phyloP scores from a whole-genome alignment of 2,113 vertebrate genomes.

The Setophaga kirtlandii region DNA sequence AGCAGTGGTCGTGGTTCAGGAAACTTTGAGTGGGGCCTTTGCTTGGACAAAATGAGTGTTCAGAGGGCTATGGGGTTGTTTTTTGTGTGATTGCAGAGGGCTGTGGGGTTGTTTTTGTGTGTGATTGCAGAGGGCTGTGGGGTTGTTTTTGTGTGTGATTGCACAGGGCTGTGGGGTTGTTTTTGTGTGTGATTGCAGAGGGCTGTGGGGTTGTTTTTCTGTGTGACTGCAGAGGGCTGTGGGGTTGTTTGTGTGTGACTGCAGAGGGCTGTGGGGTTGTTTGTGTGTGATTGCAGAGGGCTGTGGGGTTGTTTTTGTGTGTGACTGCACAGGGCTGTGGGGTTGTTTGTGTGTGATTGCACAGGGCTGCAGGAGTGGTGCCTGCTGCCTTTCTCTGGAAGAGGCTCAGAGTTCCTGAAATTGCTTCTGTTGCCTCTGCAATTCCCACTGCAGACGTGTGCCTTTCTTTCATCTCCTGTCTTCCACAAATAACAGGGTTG shows the following conservation, averaged over 20 bases:
- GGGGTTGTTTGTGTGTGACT: background rate
- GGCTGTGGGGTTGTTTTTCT: background rate
- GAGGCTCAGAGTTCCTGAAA: conserved; percentile 20
- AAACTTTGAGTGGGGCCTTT: background rate
- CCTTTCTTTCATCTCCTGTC: background rate
- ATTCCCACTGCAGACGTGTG: conserved; percentile 20
- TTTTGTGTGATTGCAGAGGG: background rate
- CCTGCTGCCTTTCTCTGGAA: background rate
- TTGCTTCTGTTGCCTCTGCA: conserved; percentile 44
- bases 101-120: background rate
- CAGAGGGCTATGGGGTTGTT: background rate
- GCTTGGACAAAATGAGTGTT: background rate
- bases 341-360: background rate
- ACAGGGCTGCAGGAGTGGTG: background rate
- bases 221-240: background rate
- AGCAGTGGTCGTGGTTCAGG: background rate
- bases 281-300: background rate
- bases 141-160: too few relatives aligned
- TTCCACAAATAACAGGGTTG: conserved; percentile 34
- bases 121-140: background rate
- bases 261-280: background rate
- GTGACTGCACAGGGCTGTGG: background rate
- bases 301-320: too few relatives aligned
- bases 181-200: too few relatives aligned
- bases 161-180: too few relatives aligned